Evolutionary conservation across 2,113 vertebrate genomes (phyloP).

Genomic region (Channa argus): DNA sequence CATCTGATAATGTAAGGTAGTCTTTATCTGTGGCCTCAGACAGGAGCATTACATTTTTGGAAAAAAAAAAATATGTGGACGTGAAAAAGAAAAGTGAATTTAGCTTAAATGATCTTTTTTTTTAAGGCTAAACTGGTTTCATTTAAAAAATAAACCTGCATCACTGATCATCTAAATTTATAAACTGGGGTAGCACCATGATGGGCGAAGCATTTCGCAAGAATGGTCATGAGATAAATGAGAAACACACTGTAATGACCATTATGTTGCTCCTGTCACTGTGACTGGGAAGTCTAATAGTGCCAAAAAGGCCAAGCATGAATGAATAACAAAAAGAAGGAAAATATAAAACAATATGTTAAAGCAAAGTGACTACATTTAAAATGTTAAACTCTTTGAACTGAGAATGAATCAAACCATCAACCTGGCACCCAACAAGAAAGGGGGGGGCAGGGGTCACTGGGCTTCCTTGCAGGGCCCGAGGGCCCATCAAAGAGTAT

Average conservation of each 20-base stretch:
- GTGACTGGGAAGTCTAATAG: background rate
- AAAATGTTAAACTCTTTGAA: conserved; percentile 45
- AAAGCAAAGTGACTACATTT: conserved; percentile 7
- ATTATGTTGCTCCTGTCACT: background rate
- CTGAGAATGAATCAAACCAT: conserved; percentile 49
- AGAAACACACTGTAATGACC: background rate
- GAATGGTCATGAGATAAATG: conserved; percentile 5
- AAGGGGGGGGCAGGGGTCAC: conserved; percentile 37
- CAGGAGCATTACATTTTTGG: too few species aligned
- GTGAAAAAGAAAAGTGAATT: background rate
- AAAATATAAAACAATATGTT: background rate
- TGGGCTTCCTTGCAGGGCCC: conserved; percentile 69
- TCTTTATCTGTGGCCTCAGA: too few species aligned
- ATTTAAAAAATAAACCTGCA: background rate
- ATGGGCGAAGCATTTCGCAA: too few species aligned
- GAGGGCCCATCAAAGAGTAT: conserved; percentile 78
- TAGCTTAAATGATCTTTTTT: background rate
- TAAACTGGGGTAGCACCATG: too few species aligned
- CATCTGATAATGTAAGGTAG: too few species aligned
- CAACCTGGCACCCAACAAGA: conserved; percentile 50
- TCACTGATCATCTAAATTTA: too few species aligned
- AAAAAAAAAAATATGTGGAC: background rate
- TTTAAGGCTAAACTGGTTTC: background rate
- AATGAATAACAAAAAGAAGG: background rate
- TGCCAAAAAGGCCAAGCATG: background rate